Percentiles rank a stretch among this genome's conserved stretches.
phyloP scores from a whole-genome alignment of 2,113 vertebrate species.

The Grus americana region DNA sequence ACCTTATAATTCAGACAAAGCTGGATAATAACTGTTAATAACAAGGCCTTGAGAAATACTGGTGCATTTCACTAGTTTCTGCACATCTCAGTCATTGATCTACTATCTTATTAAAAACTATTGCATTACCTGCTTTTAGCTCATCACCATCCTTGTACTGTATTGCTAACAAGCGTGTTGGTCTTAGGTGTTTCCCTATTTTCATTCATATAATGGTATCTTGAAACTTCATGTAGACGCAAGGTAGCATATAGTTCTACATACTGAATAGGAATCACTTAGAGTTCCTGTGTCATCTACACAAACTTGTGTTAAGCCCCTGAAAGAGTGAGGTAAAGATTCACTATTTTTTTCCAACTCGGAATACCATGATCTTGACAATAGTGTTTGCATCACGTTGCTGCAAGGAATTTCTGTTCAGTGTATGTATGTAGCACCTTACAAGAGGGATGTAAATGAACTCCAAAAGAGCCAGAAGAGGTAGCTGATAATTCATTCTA shows the following conservation, averaged over 20 bases:
- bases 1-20: neutral
- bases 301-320: neutral
- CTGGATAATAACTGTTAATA: neutral
- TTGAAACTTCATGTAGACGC: neutral
- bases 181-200: neutral
- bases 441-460: neutral
- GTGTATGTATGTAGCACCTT: neutral
- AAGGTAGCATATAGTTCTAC: neutral
- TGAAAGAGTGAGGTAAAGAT: neutral
- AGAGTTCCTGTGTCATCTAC: neutral
- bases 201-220: neutral
- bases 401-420: neutral
- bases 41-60: neutral
- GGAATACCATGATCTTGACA: neutral
- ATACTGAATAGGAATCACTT: accelerated
- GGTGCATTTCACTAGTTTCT: neutral
- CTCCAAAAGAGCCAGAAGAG: neutral
- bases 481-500: neutral
- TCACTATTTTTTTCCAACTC: neutral
- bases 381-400: neutral
- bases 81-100: neutral
- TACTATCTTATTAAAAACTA: neutral
- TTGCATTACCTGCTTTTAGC: neutral
- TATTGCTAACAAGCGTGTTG: neutral
- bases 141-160: neutral